Evolutionary conservation across 2,888 invertebrate species (phyloP), one percentile per base, ranked within the genome.

Genomic region (Spisula solida): DNA sequence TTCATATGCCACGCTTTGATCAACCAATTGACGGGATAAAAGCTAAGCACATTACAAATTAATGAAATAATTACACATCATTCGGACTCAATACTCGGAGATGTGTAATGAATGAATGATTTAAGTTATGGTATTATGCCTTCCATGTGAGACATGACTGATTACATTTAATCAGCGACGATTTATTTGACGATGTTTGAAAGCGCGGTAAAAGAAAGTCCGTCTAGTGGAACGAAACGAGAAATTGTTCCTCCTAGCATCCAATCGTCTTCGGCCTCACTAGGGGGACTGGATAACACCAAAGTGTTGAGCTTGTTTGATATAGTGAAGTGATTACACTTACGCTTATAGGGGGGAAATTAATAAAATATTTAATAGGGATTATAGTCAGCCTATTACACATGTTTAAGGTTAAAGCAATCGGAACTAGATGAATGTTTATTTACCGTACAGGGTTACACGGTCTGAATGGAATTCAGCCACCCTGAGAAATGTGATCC

Each of bases 21-120:
- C 48, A 88, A 89, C 89, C 86, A 89, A 89, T 89, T 89, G 89
- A 80, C 80, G 66, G 80, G 47, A 86, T 89, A 87, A 89, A 89
- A 81, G 89, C n/a, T 85, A 89, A 89, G 60, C 34, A 78, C 89
- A 89, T 89, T 89, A 87, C 87, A 87, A 87, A 87, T 89, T 89
- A 89, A 89, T 89, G 89, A 89, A 87, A 89, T 89, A 85, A 89
- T 89, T 83, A 79, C 86, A 80, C 51, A 66, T 47, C 79, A 89
- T 85, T 88, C 86, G 86, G 51, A 56, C 55, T 79, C 47, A 60
- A 86, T 86, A 82, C 88, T 82, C 86, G n/a, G 81, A 75, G 56
- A 82, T 70, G 85, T 78, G 56, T 80, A 79, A 78, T 86, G 75
- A 88, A 82, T 85, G 47, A 81, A 80, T 80, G 60, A 75, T 85